phyloP scores from a whole-genome alignment of 2,113 vertebrate species.

The Hydrolagus affinis region DNA sequence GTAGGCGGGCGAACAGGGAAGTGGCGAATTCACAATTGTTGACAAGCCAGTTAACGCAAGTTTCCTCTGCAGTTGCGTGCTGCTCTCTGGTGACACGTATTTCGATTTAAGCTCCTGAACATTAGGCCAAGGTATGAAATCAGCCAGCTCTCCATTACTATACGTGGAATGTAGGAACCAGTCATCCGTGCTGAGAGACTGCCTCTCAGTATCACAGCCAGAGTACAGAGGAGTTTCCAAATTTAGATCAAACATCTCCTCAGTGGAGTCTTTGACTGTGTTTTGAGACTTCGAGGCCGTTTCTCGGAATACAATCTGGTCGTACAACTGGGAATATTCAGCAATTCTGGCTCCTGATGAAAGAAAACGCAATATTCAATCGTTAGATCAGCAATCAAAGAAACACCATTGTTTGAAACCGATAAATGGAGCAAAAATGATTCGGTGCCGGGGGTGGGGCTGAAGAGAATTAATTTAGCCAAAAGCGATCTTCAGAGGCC shows the following conservation, averaged over 20 bases:
- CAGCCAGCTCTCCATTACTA: conserved; percentile 76
- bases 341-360: conserved; percentile 86
- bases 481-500: too few species aligned
- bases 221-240: conserved; percentile 48
- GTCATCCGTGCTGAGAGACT: conserved; percentile 59
- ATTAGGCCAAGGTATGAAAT: conserved; percentile 61
- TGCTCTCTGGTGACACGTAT: conserved; percentile 38
- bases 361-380: conserved; percentile 35
- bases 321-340: conserved; percentile 93
- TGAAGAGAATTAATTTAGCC: too few species aligned
- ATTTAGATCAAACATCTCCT: conserved; percentile 44
- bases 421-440: too few species aligned
- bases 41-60: conserved; percentile 57
- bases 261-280: conserved; percentile 39
- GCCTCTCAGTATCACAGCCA: conserved; percentile 38
- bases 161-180: conserved; percentile 80
- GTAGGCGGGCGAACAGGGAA: conserved; percentile 39
- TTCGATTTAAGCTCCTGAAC: conserved; percentile 48
- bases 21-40: conserved; percentile 62
- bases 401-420: background rate
- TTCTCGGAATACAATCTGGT: conserved; percentile 83
- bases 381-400: background rate
- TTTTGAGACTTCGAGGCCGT: conserved; percentile 51
- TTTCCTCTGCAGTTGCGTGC: conserved; percentile 43
- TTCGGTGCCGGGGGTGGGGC: too few species aligned